These are phyloP conservation scores for Clivina fossor DNA, from an alignment of 2,888 invertebrate genomes.

Conservation along the genomic window DNA sequence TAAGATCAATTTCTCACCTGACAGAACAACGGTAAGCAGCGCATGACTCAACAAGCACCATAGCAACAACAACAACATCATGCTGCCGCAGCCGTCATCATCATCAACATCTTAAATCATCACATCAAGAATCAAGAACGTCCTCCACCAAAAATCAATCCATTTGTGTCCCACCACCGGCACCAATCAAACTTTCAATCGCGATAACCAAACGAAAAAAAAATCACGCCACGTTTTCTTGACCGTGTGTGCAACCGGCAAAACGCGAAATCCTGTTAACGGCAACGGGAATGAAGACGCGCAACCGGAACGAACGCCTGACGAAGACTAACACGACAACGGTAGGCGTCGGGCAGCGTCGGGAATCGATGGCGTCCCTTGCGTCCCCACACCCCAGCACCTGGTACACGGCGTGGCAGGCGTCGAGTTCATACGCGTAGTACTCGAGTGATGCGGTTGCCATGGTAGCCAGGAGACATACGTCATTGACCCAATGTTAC, in stretches of 20 bases:
- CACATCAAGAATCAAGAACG: too few species aligned
- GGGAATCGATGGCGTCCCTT: slow-evolving; percentile 10
- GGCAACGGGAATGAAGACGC: background rate
- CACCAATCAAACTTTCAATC: background rate
- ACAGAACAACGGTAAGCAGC: too few species aligned
- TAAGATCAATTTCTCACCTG: too few species aligned
- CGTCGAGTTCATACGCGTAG: too few species aligned
- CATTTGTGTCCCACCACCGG: background rate
- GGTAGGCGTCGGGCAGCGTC: background rate
- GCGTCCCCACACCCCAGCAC: slow-evolving; percentile 1
- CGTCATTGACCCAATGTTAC: slow-evolving; percentile 24
- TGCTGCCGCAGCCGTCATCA: background rate
- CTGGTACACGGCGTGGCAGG: too few species aligned
- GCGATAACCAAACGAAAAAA: background rate
- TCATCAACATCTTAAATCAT: background rate
- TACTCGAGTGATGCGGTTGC: slow-evolving; percentile 21
- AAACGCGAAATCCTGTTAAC: slow-evolving; percentile 1
- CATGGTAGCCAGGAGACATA: slow-evolving; percentile 14
- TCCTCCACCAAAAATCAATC: slow-evolving; percentile 4
- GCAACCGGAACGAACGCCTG: background rate
- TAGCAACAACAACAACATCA: slow-evolving; percentile 7
- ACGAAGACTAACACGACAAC: slow-evolving; percentile 2
- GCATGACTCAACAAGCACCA: slow-evolving; percentile 9
- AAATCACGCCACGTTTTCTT: slow-evolving; percentile 1
- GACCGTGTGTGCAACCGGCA: background rate